These are phyloP conservation scores for Oconnorella tubifera DNA, from an alignment of 2,888 invertebrate species.

Conservation along the genomic window DNA sequence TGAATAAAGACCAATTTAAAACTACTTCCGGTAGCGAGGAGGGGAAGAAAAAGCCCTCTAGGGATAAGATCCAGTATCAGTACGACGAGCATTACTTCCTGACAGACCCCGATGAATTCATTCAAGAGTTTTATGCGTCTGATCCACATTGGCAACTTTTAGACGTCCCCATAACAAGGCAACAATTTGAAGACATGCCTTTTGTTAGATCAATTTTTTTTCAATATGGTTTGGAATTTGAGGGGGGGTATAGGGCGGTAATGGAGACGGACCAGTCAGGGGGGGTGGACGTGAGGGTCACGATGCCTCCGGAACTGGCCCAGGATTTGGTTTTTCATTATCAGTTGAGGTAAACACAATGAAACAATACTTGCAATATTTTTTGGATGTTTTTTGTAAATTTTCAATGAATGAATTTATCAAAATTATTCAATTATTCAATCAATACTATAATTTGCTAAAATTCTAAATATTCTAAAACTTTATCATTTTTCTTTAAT, in stretches of 20 bases:
- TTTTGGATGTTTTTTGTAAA: too few relatives aligned
- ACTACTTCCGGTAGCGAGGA: slow-evolving; percentile 34
- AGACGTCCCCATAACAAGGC: slow-evolving; percentile 81
- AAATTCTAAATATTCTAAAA: too few relatives aligned
- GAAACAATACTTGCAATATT: too few relatives aligned
- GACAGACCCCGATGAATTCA: slow-evolving; percentile 98
- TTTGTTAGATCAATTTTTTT: slow-evolving; percentile 93
- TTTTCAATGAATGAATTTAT: too few relatives aligned
- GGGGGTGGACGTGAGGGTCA: slow-evolving; percentile 86
- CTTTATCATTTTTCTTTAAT: too few relatives aligned
- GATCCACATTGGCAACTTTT: slow-evolving; percentile 96
- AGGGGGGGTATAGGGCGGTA: slow-evolving; percentile 66
- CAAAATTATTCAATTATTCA: neutral
- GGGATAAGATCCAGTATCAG: slow-evolving; percentile 68
- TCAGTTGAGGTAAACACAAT: slow-evolving; percentile 64
- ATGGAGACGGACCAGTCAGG: slow-evolving; percentile 94
- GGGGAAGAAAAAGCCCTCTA: slow-evolving; percentile 31
- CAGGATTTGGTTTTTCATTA: slow-evolving; percentile 95
- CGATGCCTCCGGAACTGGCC: slow-evolving; percentile 92
- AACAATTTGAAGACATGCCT: slow-evolving; percentile 92
- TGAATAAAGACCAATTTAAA: slow-evolving; percentile 49
- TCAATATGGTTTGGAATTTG: slow-evolving; percentile 89
- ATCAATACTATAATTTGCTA: neutral
- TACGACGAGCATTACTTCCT: slow-evolving; percentile 99
- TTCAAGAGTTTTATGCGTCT: slow-evolving; percentile 97